phyloP scores from a whole-genome alignment of 2,888 invertebrate genomes.

The Leucozona laternaria region DNA sequence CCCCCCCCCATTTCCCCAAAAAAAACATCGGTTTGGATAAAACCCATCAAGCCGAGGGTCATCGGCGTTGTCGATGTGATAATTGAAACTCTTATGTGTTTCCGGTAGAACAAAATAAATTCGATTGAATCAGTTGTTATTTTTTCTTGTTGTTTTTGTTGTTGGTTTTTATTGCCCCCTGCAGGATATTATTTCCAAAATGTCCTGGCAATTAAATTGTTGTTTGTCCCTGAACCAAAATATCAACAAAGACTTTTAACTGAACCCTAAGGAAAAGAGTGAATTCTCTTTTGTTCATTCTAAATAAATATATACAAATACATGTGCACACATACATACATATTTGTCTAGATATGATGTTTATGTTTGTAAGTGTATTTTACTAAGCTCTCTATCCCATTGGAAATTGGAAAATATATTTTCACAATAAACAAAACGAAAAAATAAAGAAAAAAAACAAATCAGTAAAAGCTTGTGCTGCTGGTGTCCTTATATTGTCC shows the following conservation, averaged over 20 bases:
- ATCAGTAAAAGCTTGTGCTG: constrained; percentile 25
- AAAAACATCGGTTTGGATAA: constrained; percentile 26
- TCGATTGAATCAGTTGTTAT: constrained; percentile 37
- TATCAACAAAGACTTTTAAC: constrained; percentile 53
- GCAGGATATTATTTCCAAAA: constrained; percentile 48
- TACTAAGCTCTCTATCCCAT: constrained; percentile 8
- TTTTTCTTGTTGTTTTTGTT: background rate
- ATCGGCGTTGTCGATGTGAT: constrained; percentile 44
- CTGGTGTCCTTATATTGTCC: too few relatives aligned
- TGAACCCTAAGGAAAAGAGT: constrained; percentile 56
- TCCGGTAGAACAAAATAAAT: constrained; percentile 35
- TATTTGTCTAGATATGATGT: background rate
- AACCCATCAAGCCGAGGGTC: constrained; percentile 51
- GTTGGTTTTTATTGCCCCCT: constrained; percentile 36
- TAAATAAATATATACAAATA: constrained; percentile 38
- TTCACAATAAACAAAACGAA: constrained; percentile 1
- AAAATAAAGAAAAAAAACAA: background rate
- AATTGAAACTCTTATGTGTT: constrained; percentile 56
- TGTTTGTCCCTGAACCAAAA: constrained; percentile 59
- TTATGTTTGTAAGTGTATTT: constrained; percentile 25
- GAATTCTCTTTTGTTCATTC: constrained; percentile 29
- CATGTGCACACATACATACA: background rate
- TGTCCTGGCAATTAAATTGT: constrained; percentile 62
- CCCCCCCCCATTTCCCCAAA: too few relatives aligned
- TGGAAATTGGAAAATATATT: constrained; percentile 14